Percentiles rank a stretch among this genome's conserved stretches.
These are phyloP conservation scores for Sipha flava DNA, from an alignment of 1,140 invertebrate species.

Conservation along the genomic window DNA sequence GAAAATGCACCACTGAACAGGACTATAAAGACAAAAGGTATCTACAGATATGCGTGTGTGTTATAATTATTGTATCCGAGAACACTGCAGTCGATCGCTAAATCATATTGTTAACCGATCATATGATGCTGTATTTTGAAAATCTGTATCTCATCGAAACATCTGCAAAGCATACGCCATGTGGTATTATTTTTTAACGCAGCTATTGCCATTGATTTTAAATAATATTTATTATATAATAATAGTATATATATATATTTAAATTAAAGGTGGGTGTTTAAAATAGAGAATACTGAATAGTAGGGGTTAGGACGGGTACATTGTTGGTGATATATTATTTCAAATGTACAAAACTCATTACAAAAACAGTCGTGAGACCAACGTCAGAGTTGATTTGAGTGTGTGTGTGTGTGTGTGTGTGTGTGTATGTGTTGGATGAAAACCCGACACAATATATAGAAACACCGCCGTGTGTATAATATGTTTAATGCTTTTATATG, in stretches of 20 bases:
- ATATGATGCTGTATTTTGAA: background rate
- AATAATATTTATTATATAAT: no score
- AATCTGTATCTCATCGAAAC: background rate
- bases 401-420: background rate
- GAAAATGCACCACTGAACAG: no score
- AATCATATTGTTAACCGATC: no score
- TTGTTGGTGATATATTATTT: background rate
- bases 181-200: background rate
- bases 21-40: no score
- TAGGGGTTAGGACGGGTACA: background rate
- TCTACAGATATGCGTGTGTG: no score
- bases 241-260: no score
- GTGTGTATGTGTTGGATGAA: background rate
- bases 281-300: background rate
- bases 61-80: no score
- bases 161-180: no score
- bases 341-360: background rate
- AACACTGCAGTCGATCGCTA: no score
- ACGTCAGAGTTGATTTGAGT: background rate
- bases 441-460: slow-evolving; percentile 7
- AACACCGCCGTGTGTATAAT: background rate
- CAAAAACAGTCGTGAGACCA: slow-evolving; percentile 1
- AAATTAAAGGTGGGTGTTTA: slow-evolving; percentile 7
- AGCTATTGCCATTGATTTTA: no score
- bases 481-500: background rate